Conservation (phyloP, 1,140 invertebrate species). For the Nylanderia fulva region DNA sequence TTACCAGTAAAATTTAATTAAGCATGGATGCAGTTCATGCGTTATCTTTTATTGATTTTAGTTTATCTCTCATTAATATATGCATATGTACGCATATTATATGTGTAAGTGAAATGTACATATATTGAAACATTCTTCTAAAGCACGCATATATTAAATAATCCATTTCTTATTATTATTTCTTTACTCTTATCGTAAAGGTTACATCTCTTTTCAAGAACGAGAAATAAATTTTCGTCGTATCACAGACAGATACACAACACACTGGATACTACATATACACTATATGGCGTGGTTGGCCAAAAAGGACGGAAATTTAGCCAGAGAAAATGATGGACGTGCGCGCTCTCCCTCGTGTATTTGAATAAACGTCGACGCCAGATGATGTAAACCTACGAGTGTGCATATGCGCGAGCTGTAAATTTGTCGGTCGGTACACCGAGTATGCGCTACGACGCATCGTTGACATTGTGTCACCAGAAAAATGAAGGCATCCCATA, state of each 20-base stretch:
- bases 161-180: conserved; percentile 31
- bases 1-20: conserved; percentile 13
- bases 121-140: not conserved
- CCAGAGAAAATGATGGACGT: conserved; percentile 41
- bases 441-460: conserved; percentile 41
- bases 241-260: not conserved
- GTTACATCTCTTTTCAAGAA: conserved; percentile 7
- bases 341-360: conserved; percentile 39
- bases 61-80: not conserved
- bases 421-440: conserved; percentile 31
- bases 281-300: conserved; percentile 1
- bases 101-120: not conserved
- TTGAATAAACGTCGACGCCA: conserved; percentile 58
- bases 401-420: conserved; percentile 40
- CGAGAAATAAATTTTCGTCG: conserved; percentile 47
- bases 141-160: conserved; percentile 31
- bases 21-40: not conserved
- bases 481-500: conserved; percentile 30
- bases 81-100: not conserved
- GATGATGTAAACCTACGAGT: conserved; percentile 46
- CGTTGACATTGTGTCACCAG: conserved; percentile 34
- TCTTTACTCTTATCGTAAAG: conserved; percentile 29
- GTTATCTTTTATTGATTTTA: conserved; percentile 31
- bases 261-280: not conserved
- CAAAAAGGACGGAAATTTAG: conserved; percentile 42